A percentile compares a stretch with the other conserved stretches of the same genome.
Evolutionary conservation across 2,888 invertebrate genomes (phyloP).

Genomic region (Diadegma fenestrale): DNA sequence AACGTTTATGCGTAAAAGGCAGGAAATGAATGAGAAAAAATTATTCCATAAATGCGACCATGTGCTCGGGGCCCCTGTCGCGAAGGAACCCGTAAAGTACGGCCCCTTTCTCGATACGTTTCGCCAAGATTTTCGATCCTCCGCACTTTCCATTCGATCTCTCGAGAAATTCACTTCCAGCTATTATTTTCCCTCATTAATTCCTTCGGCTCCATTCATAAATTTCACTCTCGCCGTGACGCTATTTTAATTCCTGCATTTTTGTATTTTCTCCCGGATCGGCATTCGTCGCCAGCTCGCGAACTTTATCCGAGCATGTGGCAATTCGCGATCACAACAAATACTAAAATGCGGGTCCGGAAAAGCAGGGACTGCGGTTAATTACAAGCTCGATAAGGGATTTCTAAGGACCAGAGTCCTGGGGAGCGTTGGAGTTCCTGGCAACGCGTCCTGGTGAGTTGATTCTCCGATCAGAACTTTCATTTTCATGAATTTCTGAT

Average conservation of each 20-base stretch:
- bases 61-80: slow-evolving; percentile 1
- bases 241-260: slow-evolving; percentile 43
- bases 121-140: slow-evolving; percentile 32
- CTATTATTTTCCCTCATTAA: slow-evolving; percentile 33
- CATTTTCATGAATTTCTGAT: too few species aligned
- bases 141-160: slow-evolving; percentile 53
- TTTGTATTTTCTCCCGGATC: slow-evolving; percentile 46
- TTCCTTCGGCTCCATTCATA: slow-evolving; percentile 60
- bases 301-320: slow-evolving; percentile 31
- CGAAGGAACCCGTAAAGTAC: slow-evolving; percentile 42
- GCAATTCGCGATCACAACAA: background rate
- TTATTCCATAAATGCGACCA: background rate
- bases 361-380: too few species aligned
- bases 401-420: too few species aligned
- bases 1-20: slow-evolving; percentile 2
- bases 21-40: background rate
- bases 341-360: background rate
- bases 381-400: too few species aligned
- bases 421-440: too few species aligned
- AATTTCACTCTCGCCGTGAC: slow-evolving; percentile 33
- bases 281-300: slow-evolving; percentile 45
- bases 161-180: slow-evolving; percentile 50
- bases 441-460: too few species aligned
- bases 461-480: too few species aligned
- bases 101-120: slow-evolving; percentile 33